These are phyloP conservation scores for Oostethus manadensis DNA, from an alignment of 2,113 vertebrate genomes.

Conservation along the genomic window DNA sequence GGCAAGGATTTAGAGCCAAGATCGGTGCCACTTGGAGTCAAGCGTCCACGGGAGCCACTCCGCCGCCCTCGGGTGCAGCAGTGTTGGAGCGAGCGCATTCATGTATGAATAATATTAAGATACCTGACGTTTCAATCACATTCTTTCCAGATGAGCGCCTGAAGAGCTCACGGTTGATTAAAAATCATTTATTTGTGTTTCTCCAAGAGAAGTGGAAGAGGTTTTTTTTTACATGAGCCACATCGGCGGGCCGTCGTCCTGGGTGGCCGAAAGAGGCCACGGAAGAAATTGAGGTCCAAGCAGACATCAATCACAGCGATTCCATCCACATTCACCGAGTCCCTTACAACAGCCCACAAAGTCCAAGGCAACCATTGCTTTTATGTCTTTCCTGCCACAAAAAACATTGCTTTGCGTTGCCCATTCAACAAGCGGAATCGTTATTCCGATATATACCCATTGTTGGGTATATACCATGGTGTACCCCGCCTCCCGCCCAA, in stretches of 20 bases:
- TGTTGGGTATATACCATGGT: too few species aligned
- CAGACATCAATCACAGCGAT: constrained; percentile 48
- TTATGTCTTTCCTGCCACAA: constrained; percentile 7
- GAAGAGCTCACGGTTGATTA: constrained; percentile 58
- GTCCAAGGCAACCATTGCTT: constrained; percentile 44
- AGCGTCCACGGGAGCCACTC: constrained; percentile 33
- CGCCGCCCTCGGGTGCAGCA: constrained; percentile 28
- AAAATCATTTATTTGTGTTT: constrained; percentile 64
- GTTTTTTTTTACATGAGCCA: constrained; percentile 48
- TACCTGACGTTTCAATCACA: constrained; percentile 62
- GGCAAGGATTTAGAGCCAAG: constrained; percentile 18
- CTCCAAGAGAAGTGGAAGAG: constrained; percentile 33
- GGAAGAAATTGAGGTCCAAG: constrained; percentile 33
- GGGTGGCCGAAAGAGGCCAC: constrained; percentile 49
- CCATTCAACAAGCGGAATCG: constrained; percentile 20
- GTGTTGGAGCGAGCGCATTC: constrained; percentile 41
- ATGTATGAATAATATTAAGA: constrained; percentile 48
- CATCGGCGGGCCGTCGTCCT: constrained; percentile 48
- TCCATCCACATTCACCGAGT: constrained; percentile 31
- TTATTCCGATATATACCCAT: too few species aligned
- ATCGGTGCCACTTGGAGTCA: constrained; percentile 11
- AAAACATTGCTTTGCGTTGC: constrained; percentile 6
- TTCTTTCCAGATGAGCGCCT: constrained; percentile 59
- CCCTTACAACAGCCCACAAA: constrained; percentile 6
- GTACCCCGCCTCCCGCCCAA: background rate